Conservation (phyloP, 2,113 vertebrate species). For the Baryphthengus martii region DNA sequence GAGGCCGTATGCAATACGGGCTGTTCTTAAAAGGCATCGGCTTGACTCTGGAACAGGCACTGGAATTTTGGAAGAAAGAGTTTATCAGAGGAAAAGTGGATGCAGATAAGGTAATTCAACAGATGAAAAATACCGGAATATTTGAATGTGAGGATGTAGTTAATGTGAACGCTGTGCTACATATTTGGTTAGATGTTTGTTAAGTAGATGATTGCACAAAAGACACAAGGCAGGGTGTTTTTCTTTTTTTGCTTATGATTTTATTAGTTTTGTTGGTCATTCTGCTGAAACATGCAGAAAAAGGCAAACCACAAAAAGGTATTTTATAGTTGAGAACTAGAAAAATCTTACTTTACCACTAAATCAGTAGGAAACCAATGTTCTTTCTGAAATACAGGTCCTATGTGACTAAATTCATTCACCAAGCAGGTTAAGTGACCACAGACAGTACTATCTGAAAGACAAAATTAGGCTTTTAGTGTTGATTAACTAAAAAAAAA, state of each 20-base stretch:
- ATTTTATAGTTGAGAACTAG: not conserved
- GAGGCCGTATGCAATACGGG: conserved; percentile 95
- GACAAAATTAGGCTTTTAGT: not conserved
- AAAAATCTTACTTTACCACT: not conserved
- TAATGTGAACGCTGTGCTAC: not conserved
- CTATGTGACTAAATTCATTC: not conserved
- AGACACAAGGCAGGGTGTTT: not conserved
- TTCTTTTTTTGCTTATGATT: not conserved
- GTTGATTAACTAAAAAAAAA: not conserved
- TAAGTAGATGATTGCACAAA: not conserved
- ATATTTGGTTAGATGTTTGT: not conserved
- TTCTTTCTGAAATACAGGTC: not conserved
- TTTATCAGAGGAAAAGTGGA: conserved; percentile 93
- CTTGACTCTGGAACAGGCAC: conserved; percentile 90
- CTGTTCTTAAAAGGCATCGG: conserved; percentile 96
- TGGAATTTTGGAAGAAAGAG: conserved; percentile 96
- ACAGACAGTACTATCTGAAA: not conserved
- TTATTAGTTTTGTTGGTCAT: not conserved
- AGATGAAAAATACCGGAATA: not conserved
- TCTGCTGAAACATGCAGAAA: not conserved
- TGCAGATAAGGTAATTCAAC: conserved; percentile 87
- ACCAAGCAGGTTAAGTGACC: not conserved
- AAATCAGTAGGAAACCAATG: not conserved
- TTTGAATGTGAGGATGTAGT: not conserved
- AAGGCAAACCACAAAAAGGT: not conserved